Conservation (phyloP, 2,888 invertebrate species). For the Tridacna gigas region DNA sequence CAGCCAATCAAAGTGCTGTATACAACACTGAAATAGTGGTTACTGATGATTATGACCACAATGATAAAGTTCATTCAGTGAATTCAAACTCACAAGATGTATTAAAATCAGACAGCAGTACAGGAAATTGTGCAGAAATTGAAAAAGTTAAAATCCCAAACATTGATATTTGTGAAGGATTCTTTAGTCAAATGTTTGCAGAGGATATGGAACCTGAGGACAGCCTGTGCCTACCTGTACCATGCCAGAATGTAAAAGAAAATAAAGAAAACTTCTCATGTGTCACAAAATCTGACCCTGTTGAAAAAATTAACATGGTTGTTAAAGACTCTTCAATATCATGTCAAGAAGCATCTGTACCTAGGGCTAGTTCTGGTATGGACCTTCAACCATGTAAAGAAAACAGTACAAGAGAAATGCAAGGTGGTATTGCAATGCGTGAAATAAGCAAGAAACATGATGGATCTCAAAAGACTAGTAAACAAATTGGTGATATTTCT, state of each 20-base stretch:
- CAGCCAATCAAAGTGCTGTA: too few relatives aligned
- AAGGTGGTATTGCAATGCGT: too few relatives aligned
- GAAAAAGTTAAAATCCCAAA: not conserved
- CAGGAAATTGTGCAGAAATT: not conserved
- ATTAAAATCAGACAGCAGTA: not conserved
- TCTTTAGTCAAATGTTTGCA: constrained; percentile 64
- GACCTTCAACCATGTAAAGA: too few relatives aligned
- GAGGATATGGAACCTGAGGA: constrained; percentile 63
- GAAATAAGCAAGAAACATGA: too few relatives aligned
- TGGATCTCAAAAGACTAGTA: too few relatives aligned
- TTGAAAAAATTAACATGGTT: not conserved
- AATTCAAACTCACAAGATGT: not conserved
- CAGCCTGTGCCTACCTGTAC: not conserved
- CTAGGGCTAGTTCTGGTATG: too few relatives aligned
- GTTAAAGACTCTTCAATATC: not conserved
- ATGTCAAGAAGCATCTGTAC: too few relatives aligned
- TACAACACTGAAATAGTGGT: not conserved
- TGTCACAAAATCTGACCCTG: not conserved
- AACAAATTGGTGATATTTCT: too few relatives aligned
- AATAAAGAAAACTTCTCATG: not conserved
- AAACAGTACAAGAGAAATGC: too few relatives aligned
- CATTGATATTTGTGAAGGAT: constrained; percentile 32
- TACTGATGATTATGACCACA: not conserved
- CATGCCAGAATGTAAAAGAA: not conserved
- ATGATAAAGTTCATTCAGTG: not conserved